Evolutionary conservation across 2,113 vertebrate species (phyloP).

Genomic region (Patagioenas fasciata): DNA sequence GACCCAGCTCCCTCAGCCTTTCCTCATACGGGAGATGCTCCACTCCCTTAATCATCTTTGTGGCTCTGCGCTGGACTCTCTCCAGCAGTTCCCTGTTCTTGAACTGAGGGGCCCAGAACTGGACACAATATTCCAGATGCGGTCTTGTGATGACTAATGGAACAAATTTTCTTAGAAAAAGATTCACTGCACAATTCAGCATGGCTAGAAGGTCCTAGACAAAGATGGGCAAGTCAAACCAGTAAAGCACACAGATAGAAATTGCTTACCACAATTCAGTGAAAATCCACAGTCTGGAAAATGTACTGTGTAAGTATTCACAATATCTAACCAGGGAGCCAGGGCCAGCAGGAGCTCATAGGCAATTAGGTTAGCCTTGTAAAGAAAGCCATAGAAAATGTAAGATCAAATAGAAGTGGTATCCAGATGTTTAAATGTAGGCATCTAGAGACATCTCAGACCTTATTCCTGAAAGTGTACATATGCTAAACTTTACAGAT

Average conservation of each 20-base stretch:
- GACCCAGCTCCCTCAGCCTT: too few relatives aligned
- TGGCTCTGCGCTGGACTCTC: too few relatives aligned
- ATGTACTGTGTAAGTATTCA: neutral
- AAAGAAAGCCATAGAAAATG: neutral
- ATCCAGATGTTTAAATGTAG: neutral
- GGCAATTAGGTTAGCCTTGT: neutral
- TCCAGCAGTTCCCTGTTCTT: too few relatives aligned
- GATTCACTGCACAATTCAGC: neutral
- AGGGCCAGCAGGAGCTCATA: neutral
- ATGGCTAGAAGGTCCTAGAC: neutral
- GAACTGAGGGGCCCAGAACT: too few relatives aligned
- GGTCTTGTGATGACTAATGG: neutral
- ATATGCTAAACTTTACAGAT: neutral
- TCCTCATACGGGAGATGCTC: too few relatives aligned
- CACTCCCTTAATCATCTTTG: too few relatives aligned
- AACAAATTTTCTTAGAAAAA: neutral
- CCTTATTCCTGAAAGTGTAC: neutral
- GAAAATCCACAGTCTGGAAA: neutral
- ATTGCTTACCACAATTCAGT: neutral
- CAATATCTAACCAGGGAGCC: neutral
- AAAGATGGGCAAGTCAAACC: neutral
- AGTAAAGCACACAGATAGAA: neutral
- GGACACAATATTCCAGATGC: too few relatives aligned
- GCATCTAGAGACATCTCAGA: neutral
- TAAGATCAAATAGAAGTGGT: neutral